These are phyloP conservation scores for Andrena marginata DNA, from an alignment of 2,888 invertebrate species.

Conservation along the genomic window DNA sequence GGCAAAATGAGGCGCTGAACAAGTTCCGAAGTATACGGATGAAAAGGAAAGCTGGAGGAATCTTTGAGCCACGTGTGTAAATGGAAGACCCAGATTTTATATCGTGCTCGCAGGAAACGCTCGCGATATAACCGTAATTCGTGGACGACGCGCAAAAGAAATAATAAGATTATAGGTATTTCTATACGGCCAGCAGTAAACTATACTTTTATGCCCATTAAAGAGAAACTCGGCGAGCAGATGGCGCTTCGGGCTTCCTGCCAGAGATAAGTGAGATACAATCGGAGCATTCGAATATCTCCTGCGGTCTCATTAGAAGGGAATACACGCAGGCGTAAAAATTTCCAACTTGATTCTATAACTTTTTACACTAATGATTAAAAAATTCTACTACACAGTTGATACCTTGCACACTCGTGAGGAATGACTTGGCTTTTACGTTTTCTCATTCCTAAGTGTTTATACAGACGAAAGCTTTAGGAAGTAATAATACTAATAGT, in stretches of 20 bases:
- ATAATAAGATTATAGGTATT: constrained; percentile 62
- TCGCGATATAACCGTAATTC: constrained; percentile 45
- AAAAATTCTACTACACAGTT: too few relatives aligned
- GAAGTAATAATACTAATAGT: too few relatives aligned
- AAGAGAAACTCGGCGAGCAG: constrained; percentile 56
- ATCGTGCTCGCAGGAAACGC: constrained; percentile 26
- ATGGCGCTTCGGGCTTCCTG: constrained; percentile 56
- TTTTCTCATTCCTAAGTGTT: too few relatives aligned
- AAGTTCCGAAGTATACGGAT: neutral
- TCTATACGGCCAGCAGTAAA: constrained; percentile 52
- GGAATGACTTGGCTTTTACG: too few relatives aligned
- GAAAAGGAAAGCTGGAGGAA: constrained; percentile 6
- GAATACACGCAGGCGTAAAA: neutral
- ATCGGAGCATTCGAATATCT: constrained; percentile 59
- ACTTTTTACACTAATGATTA: neutral
- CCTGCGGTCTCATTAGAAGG: constrained; percentile 22
- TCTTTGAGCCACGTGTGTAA: neutral
- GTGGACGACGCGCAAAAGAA: constrained; percentile 47
- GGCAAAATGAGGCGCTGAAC: neutral
- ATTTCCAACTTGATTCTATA: neutral
- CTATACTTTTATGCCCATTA: constrained; percentile 62
- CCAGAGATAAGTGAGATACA: constrained; percentile 60
- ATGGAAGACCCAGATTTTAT: constrained; percentile 11
- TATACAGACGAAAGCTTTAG: too few relatives aligned
- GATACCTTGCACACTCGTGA: too few relatives aligned